Conservation (phyloP, 2,888 invertebrate species). For the Lepas anatifera region DNA sequence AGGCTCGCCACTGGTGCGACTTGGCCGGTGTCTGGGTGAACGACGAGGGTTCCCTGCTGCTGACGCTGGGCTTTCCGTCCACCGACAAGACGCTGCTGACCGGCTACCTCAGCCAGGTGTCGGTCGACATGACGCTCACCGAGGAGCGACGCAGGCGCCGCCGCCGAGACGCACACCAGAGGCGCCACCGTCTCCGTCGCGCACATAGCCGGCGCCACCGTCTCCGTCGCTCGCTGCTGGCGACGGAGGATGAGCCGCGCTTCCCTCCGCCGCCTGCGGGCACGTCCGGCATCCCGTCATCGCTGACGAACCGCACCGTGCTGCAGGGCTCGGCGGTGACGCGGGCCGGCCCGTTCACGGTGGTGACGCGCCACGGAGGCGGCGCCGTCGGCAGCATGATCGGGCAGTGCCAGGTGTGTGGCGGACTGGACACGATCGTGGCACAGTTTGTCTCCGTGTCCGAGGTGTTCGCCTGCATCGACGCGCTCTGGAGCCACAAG, state of each 20-base stretch:
- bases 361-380: constrained; percentile 4
- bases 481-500: constrained; percentile 3
- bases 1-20: constrained; percentile 8
- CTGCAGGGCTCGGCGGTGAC: constrained; percentile 5
- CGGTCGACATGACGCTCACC: constrained; percentile 5
- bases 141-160: not conserved
- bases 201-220: not conserved
- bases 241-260: not conserved
- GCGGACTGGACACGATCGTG: constrained; percentile 12
- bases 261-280: constrained; percentile 6
- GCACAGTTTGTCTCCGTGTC: constrained; percentile 3
- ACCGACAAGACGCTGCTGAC: constrained; percentile 7
- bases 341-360: constrained; percentile 1
- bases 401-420: constrained; percentile 9
- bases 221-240: no score
- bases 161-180: not conserved
- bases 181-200: not conserved
- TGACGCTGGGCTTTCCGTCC: constrained; percentile 10
- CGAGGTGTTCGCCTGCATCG: constrained; percentile 7
- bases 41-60: constrained; percentile 6
- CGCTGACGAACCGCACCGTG: constrained; percentile 9
- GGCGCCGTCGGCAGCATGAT: constrained; percentile 9
- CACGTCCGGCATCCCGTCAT: not conserved
- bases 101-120: constrained; percentile 13
- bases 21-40: constrained; percentile 4